Base-by-base conservation (phyloP, 2,113 vertebrate species). In the Grammomys dolichurus region DNA sequence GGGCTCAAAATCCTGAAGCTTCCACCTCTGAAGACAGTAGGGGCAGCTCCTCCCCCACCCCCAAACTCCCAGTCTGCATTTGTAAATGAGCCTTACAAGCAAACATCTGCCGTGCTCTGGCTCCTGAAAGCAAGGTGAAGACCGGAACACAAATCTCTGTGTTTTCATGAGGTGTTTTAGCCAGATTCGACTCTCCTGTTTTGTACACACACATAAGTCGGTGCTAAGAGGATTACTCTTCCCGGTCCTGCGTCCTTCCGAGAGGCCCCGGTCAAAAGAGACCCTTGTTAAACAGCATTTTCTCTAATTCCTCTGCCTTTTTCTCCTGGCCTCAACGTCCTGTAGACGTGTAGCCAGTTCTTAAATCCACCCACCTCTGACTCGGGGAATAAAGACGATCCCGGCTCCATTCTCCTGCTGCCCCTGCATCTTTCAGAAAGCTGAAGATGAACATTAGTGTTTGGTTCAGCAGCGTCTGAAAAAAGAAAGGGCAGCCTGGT, bases 401-500 rank as follows among this genome's bases (percentile, higher is more conserved):
- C 11, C 0, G 96, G 93, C 95, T 63, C 85, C 88, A 96, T 97
- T 90, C 96, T 95, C 97, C 92, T 97, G 93, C 96, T 1, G 70
- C 76, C 96, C 96, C 96, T 0, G 91, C 94, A 81, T 95, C 97
- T 98, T 98, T 98, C 98, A 99, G 98, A 98, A 98, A 99, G 98
- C 98, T 97, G 96, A 96, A 98, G 95, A 98, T 97, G 98, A 97
- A 98, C 98, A 98, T 98, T 98, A 98, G 98, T 5, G 93, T 97
- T 98, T 92, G 98, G 98, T 98, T 99, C 99, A 99, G 98, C 98
- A 98, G 98, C 98, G 91, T 88, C 98, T 98, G 98, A 99, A 99
- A 99, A 98, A 98, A 98, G 97, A 98, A 97, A 98, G 98, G 98
- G 98, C 98, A 97, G 97, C 96, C 97, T 95, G 93, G 87, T 98